Base-by-base conservation (phyloP, 2,888 invertebrate genomes). In the Beris morrisii region DNA sequence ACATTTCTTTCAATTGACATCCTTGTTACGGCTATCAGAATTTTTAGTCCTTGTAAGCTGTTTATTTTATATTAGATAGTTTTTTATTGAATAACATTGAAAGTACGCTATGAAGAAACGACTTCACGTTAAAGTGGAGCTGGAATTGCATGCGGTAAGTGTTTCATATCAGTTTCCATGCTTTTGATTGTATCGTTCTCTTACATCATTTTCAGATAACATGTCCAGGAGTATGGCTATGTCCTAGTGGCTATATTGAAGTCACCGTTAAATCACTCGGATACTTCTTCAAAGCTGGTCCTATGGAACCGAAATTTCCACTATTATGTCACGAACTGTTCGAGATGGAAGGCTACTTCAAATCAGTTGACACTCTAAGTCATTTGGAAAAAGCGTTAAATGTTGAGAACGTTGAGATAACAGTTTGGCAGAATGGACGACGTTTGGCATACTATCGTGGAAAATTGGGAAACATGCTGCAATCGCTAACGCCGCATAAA, bases 141-240 rank as follows among this genome's bases (percentile, higher is more conserved):
- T 80, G 48, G 75, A 79, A 66, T 69, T 80, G 1, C 79, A 80
- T 71, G 78, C 80, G 69, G 80, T 80, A 71, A 67, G 74, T 74
- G 46, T 44, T 38, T 22, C 28, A 28, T 22, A 58, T 12, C 12
- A 1, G 3, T 6, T 7, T 12, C 13, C 22, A 43, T 38, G 13
- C 32, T 30, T 57, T 4, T 38, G 12, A 53, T 43, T 46, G n/a
- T 32, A 46, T 11, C 7, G 58, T 38, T 30, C 50, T 52, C 12
- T 28, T 56, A 13, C 22, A 28, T 15, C 4, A 28, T 46, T 70
- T 70, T 4, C 50, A 80, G 80, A 73, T 80, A 32, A 79, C 81
- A 46, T 80, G 81, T 46, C 80, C 80, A 0, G 80, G 81, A 2
- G 80, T 80, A 43, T 80, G 81, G 78, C 72, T 80, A 1, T 80